Percentiles rank a stretch among this genome's conserved stretches.
Evolutionary conservation across 2,113 vertebrate genomes (phyloP).

Genomic region (Vulpes vulpes): DNA sequence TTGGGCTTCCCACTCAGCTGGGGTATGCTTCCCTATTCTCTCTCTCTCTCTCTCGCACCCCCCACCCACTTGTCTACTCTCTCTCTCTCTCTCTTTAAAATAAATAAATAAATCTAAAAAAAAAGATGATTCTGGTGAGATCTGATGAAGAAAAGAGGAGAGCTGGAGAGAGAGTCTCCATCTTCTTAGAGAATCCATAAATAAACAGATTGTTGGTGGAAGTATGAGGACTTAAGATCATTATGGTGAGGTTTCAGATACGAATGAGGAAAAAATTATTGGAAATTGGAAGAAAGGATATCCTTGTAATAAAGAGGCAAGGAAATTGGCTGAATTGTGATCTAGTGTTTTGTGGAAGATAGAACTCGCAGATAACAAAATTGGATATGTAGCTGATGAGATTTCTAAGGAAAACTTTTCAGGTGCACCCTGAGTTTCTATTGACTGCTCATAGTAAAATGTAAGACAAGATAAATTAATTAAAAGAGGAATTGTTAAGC

Average conservation of each 20-base stretch:
- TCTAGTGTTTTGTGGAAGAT: not conserved
- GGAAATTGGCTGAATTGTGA: not conserved
- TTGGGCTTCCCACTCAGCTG: not conserved
- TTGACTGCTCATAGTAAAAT: not conserved
- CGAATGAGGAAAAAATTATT: not conserved
- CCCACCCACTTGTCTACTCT: not conserved
- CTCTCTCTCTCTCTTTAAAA: not conserved
- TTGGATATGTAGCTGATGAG: not conserved
- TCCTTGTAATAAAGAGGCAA: not conserved
- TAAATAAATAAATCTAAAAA: not conserved
- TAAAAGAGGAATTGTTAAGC: not conserved
- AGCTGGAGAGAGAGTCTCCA: not conserved
- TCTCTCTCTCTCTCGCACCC: not conserved
- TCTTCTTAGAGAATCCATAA: not conserved
- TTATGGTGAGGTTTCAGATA: not conserved
- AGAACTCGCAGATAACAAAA: not conserved
- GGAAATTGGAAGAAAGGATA: not conserved
- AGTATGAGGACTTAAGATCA: not conserved
- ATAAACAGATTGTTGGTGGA: not conserved
- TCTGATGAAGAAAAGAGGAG: not conserved
- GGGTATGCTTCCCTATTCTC: not conserved
- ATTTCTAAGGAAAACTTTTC: not conserved
- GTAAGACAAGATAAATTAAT: not conserved
- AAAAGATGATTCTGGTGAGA: not conserved
- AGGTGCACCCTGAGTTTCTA: not conserved